These are phyloP conservation scores for Sarcophaga carnaria DNA, from an alignment of 2,888 invertebrate species.

Conservation along the genomic window DNA sequence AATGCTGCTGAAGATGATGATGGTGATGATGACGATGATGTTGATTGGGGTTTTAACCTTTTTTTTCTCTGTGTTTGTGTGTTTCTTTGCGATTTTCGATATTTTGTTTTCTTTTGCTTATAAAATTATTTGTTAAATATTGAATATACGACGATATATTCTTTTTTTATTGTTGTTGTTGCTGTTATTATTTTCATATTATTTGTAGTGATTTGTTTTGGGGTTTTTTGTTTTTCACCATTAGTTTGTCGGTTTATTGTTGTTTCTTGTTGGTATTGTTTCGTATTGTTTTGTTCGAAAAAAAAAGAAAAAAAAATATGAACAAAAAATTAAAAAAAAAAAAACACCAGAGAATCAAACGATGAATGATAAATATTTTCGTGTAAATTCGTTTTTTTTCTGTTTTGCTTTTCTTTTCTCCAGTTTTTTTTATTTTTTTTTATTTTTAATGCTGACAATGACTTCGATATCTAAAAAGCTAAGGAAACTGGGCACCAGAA, in stretches of 20 bases:
- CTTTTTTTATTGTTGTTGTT: neutral
- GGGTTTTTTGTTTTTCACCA: neutral
- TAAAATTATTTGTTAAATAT: constrained; percentile 48
- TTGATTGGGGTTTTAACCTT: constrained; percentile 67
- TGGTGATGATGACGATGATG: constrained; percentile 43
- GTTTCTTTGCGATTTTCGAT: too few species aligned
- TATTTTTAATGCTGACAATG: constrained; percentile 60
- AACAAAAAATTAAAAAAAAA: constrained; percentile 8
- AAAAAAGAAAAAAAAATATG: neutral
- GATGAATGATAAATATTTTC: constrained; percentile 67
- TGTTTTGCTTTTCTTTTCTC: neutral
- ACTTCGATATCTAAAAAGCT: constrained; percentile 52
- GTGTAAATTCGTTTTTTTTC: constrained; percentile 53
- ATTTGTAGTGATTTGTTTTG: constrained; percentile 65
- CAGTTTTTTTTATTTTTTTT: neutral
- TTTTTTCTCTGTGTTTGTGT: neutral
- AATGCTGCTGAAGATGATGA: constrained; percentile 22
- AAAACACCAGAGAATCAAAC: constrained; percentile 13
- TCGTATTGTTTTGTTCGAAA: constrained; percentile 37
- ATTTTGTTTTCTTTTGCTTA: neutral
- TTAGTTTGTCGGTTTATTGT: neutral
- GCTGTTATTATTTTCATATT: constrained; percentile 43
- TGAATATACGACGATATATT: constrained; percentile 8
- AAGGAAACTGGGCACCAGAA: neutral
- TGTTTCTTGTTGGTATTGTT: neutral